Base-by-base conservation (phyloP, 2,797 vertebrate species). In the Anas bahamensis region DNA sequence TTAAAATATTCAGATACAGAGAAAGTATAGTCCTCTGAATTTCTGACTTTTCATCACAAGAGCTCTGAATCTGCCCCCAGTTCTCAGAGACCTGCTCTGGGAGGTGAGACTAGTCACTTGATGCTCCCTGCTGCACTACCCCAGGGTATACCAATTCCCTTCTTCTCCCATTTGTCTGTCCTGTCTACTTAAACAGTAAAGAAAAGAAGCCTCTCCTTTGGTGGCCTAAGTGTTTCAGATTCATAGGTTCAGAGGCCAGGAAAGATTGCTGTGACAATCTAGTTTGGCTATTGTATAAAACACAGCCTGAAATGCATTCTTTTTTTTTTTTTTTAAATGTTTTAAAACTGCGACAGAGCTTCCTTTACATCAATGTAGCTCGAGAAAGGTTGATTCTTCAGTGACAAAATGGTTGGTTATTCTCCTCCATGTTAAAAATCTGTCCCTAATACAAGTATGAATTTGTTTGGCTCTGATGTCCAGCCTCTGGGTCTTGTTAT, bases 21-120 rank as follows among this genome's bases (percentile, higher is more conserved):
- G 35, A 79, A 39, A 39, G 19, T 24, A 57, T 10, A 5, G 1
- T 11, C 23, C 50, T 70, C 37, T 70, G 22, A 65, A 65, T 46
- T 73, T 86, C 37, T 46, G 26, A 83, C 64, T 29, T 29, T 0
- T 0, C 22, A 79, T 31, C 0, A 0, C 52, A 87, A 86, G 39
- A 84, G 31, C 16, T 79, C 31, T 39, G 60, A 66, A 66, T 33
- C 22, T 17, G 29, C 8, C 64, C 17, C 26, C 35, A 26, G 23
- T 37, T 66, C 52, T 64, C 56, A 29, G 83, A 79, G 37, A 46
- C 12, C 17, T 66, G 28, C 24, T 66, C 11, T 61, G 37, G 23
- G 21, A 83, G n/a, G 16, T 2, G 11, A 39, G 15, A 60, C 29
- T 17, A 61, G 14, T 7, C 33, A 53, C 68, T 46, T n/a, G 42